A percentile compares a stretch with the other conserved stretches of the same genome.
Conservation (phyloP, 2,113 vertebrate genomes). For the Manacus vitellinus region DNA sequence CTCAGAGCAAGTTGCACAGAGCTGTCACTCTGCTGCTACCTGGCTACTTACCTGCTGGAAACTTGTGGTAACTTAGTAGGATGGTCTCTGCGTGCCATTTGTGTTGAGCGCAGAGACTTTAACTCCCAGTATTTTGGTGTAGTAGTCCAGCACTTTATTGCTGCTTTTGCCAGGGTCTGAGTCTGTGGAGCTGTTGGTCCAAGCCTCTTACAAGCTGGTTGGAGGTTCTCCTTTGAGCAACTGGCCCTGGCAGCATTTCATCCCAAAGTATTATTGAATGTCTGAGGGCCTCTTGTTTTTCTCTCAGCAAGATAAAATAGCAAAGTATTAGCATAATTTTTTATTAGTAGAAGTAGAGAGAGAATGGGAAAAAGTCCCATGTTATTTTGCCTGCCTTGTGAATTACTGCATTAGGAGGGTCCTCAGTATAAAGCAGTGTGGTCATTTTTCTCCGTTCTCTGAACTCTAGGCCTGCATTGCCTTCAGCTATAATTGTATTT, state of each 20-base stretch:
- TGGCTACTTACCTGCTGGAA: not conserved
- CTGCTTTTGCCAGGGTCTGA: not conserved
- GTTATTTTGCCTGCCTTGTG: not conserved
- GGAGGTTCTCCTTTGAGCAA: not conserved
- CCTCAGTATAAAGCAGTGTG: not conserved
- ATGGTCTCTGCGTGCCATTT: not conserved
- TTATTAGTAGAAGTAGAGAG: not conserved
- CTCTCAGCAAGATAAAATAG: not conserved
- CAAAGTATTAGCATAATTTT: not conserved
- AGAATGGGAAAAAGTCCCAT: fast-evolving
- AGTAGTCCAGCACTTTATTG: not conserved
- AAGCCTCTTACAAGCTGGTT: not conserved
- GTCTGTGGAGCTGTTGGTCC: not conserved
- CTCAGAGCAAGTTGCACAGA: not conserved
- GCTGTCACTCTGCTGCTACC: not conserved
- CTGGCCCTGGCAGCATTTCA: not conserved
- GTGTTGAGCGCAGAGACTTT: not conserved
- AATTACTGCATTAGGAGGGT: not conserved
- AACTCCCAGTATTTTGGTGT: not conserved
- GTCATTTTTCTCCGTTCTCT: not conserved
- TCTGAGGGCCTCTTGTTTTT: not conserved
- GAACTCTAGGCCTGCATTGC: not conserved
- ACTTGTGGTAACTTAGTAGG: not conserved
- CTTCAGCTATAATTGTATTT: slow-evolving; percentile 35
- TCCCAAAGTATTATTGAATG: not conserved